Conservation (phyloP, 2,888 invertebrate species). For the Tyria jacobaeae region DNA sequence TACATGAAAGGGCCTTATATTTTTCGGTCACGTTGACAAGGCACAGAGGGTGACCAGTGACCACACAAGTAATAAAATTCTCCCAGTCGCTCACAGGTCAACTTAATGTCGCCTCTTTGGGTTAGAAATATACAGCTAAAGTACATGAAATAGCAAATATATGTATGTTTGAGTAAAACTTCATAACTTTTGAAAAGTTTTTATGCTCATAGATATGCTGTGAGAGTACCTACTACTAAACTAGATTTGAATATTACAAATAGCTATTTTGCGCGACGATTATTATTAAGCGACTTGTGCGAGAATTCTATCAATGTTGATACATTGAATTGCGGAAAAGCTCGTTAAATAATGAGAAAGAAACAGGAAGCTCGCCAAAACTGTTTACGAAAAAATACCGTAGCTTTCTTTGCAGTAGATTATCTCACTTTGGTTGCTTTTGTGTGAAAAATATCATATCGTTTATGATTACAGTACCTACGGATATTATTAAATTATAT, state of each 20-base stretch:
- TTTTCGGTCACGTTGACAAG: conserved; percentile 13
- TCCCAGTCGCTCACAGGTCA: neutral
- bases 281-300: neutral
- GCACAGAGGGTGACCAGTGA: neutral
- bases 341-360: no score
- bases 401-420: neutral
- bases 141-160: neutral
- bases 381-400: neutral
- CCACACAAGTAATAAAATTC: conserved; percentile 17
- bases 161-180: neutral
- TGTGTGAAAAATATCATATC: no score
- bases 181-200: no score
- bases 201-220: no score
- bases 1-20: conserved; percentile 1
- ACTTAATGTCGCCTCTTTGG: neutral
- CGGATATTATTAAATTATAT: no score
- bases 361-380: neutral
- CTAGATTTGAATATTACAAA: no score
- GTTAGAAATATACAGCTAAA: neutral
- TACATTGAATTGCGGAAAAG: no score
- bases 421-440: no score
- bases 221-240: no score
- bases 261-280: no score
- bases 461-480: no score
- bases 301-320: no score